Evolutionary conservation across 2,888 invertebrate species (phyloP), one percentile per base, ranked within the genome.

Genomic region (Synanthedon formicaeformis): DNA sequence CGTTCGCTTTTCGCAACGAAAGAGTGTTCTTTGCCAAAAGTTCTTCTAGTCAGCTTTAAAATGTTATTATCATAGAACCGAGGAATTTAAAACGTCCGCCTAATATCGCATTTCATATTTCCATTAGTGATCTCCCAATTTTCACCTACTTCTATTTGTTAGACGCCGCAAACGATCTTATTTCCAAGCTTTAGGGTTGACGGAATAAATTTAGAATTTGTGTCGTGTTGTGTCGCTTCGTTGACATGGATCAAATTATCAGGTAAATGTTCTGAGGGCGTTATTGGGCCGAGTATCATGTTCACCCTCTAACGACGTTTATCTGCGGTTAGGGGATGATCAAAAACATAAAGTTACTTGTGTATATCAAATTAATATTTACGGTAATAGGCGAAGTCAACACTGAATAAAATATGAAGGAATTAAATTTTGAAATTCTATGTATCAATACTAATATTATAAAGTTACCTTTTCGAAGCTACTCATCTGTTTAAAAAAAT

Each of bases 81-180:
- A 71, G 66, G 69, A 78, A 80, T 79, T 79, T 78, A 73, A 78
- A 81, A 72, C 73, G 69, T 65, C 66, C 64, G 61, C 71, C 73
- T 67, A 78, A 66, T 78, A 79, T 80, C 78, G 73, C 77, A 77
- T 80, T 78, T 76, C 80, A 75, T 68, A 72, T 71, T 75, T 78
- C 80, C 79, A 81, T 81, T 81, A 80, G 76, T 65, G 66, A 60
- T 68, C 67, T 8, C 45, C 71, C 70, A 67, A 63, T 63, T 61
- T 63, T 61, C 55, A 51, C 57, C 61, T 62, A 60, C 64, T 57
- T 62, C 52, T 50, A 54, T 54, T 53, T 41, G 12, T 41, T 45
- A 13, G n/a, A 23, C 16, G 18, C 8, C 48, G 48, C n/a, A 12
- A 16, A 23, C 16, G 16, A 50, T 50, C 45, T 45, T 45, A 45